These are phyloP conservation scores for Oophaga sylvatica DNA, from an alignment of 2,797 vertebrate genomes.

Conservation along the genomic window DNA sequence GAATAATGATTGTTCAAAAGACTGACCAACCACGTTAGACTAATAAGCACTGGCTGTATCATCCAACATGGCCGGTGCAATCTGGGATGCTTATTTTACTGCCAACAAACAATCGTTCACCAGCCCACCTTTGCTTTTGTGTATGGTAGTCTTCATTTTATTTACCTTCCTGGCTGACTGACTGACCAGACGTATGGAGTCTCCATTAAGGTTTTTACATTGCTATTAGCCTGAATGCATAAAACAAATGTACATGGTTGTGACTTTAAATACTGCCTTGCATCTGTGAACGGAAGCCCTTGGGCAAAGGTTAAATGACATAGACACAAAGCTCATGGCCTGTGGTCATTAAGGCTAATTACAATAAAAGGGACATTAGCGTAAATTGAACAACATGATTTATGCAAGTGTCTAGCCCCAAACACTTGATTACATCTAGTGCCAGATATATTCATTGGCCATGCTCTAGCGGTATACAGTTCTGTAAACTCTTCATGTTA, in stretches of 20 bases:
- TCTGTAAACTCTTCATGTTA: neutral
- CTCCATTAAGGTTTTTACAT: neutral
- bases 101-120: no score
- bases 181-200: neutral
- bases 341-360: conserved; percentile 25
- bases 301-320: neutral
- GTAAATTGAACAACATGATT: conserved; percentile 26
- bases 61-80: no score
- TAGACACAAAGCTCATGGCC: conserved; percentile 2
- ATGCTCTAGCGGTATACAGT: neutral
- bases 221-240: neutral
- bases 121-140: no score
- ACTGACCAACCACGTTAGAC: no score
- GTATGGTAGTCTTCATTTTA: no score
- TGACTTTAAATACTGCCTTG: neutral
- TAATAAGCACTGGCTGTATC: no score
- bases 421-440: conserved; percentile 32
- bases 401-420: neutral
- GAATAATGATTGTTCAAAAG: no score
- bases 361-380: conserved; percentile 30
- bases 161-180: neutral
- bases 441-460: neutral
- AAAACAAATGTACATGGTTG: neutral
- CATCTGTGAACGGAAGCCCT: neutral
- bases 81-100: no score